These are phyloP conservation scores for Synergus laeviventris DNA, from an alignment of 2,888 invertebrate species.

Conservation along the genomic window DNA sequence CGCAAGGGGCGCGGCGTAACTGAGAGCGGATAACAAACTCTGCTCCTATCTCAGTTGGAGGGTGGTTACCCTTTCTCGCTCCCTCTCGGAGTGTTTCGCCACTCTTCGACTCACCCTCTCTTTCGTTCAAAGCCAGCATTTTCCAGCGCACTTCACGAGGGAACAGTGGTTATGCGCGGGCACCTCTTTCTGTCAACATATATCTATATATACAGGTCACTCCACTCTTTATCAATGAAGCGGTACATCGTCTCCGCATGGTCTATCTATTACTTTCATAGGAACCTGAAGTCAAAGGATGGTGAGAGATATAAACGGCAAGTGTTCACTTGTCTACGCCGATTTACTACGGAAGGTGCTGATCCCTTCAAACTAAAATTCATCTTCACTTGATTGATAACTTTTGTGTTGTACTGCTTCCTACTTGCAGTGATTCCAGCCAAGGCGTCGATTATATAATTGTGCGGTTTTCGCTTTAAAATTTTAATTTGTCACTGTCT, in stretches of 20 bases:
- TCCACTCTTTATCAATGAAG: conserved; percentile 21
- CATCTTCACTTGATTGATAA: not conserved
- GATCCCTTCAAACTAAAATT: not conserved
- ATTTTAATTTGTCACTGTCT: too few relatives aligned
- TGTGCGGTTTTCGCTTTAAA: too few relatives aligned
- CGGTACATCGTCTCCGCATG: conserved; percentile 22
- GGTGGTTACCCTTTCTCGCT: conserved; percentile 47
- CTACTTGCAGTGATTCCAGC: not conserved
- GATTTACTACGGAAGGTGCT: not conserved
- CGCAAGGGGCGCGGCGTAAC: conserved; percentile 76
- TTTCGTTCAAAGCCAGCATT: conserved; percentile 37
- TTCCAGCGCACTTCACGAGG: conserved; percentile 6
- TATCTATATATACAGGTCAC: conserved; percentile 25
- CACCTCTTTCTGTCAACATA: conserved; percentile 27
- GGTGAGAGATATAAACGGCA: not conserved
- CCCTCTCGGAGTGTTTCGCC: conserved; percentile 19
- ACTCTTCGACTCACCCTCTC: conserved; percentile 21
- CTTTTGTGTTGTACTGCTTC: not conserved
- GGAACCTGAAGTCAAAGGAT: not conserved
- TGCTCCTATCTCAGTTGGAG: conserved; percentile 55
- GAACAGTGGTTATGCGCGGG: conserved; percentile 32
- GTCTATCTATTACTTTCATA: conserved; percentile 42
- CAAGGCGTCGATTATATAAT: too few relatives aligned
- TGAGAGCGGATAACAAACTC: conserved; percentile 68
- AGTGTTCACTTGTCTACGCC: not conserved